Evolutionary conservation across 2,888 invertebrate species (phyloP).

Genomic region (Alcis repandata): DNA sequence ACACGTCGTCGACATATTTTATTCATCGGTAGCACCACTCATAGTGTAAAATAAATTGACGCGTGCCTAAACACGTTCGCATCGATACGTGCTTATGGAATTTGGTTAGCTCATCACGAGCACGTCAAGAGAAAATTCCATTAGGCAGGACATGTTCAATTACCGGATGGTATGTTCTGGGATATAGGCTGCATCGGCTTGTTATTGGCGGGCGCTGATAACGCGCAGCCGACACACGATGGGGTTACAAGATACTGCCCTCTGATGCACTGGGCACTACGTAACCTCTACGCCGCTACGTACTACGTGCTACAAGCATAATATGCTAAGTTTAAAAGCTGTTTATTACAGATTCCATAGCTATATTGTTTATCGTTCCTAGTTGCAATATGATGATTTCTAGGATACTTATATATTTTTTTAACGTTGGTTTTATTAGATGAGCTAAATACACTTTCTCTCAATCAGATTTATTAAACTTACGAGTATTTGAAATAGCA

Average conservation of each 20-base stretch:
- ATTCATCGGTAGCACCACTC: constrained; percentile 25
- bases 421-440: too few species aligned
- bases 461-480: too few species aligned
- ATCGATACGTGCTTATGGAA: constrained; percentile 17
- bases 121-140: constrained; percentile 69
- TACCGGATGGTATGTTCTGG: constrained; percentile 58
- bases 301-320: constrained; percentile 29
- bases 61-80: constrained; percentile 22
- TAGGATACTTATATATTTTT: too few species aligned
- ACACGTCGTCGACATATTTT: constrained; percentile 33
- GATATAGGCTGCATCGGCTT: constrained; percentile 52
- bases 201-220: constrained; percentile 52
- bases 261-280: constrained; percentile 26
- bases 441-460: too few species aligned
- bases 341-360: too few species aligned
- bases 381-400: too few species aligned
- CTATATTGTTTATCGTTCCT: too few species aligned
- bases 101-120: constrained; percentile 38
- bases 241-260: constrained; percentile 48
- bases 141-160: constrained; percentile 80
- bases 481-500: too few species aligned
- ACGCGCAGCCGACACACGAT: constrained; percentile 49
- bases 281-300: constrained; percentile 39
- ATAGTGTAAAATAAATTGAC: constrained; percentile 16
- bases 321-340: constrained; percentile 18